A percentile compares a stretch with the other conserved stretches of the same genome.
Conservation (phyloP, 1,140 invertebrate genomes). For the Platorchestia sp. region DNA sequence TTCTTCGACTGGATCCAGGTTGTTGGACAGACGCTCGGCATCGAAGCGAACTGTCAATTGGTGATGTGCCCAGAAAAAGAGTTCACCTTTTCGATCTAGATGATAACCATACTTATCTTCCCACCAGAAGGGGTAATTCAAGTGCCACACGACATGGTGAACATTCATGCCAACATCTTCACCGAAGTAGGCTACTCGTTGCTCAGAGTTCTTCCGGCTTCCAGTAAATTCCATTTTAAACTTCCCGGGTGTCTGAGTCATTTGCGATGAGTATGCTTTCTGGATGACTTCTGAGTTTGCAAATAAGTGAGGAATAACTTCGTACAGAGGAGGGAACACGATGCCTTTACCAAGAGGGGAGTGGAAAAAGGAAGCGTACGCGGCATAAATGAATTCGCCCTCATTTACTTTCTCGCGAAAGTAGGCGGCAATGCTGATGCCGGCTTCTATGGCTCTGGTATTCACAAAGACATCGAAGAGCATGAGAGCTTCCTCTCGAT, state of each 20-base stretch:
- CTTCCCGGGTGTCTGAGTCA: conserved; percentile 68
- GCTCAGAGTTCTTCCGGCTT: conserved; percentile 69
- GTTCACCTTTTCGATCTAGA: conserved; percentile 68
- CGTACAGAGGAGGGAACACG: conserved; percentile 78
- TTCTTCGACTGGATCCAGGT: conserved; percentile 71
- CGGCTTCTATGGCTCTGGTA: background rate
- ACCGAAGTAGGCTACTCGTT: conserved; percentile 77
- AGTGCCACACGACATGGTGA: conserved; percentile 76
- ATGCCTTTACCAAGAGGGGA: conserved; percentile 68
- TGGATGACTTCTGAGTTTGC: conserved; percentile 69
- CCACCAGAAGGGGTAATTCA: conserved; percentile 74
- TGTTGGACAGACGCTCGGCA: conserved; percentile 72
- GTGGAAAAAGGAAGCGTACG: conserved; percentile 71
- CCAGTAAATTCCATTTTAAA: conserved; percentile 59
- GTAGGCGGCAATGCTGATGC: conserved; percentile 45
- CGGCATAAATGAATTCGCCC: conserved; percentile 38
- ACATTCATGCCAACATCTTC: conserved; percentile 80
- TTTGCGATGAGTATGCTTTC: conserved; percentile 70
- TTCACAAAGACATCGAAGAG: conserved; percentile 59
- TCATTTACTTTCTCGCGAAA: conserved; percentile 57
- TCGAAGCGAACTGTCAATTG: conserved; percentile 74
- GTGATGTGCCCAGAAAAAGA: conserved; percentile 73
- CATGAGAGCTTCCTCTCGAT: conserved; percentile 61
- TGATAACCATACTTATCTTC: conserved; percentile 69
- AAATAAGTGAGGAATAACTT: conserved; percentile 75